These are phyloP conservation scores for Crotalus adamanteus DNA, from an alignment of 2,797 vertebrate species.

Conservation along the genomic window DNA sequence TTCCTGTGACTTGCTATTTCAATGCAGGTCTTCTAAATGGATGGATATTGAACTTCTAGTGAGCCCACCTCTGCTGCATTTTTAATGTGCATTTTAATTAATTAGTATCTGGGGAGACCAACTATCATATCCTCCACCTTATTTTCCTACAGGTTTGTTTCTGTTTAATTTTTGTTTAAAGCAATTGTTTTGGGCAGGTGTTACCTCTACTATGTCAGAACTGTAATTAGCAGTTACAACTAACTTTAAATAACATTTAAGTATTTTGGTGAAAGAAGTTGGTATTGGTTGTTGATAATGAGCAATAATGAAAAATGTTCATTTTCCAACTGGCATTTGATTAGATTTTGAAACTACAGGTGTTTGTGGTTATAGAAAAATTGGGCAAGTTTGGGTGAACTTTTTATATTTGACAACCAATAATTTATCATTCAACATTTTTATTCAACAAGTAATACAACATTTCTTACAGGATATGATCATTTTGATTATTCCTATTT, in stretches of 20 bases:
- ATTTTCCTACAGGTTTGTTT: not conserved
- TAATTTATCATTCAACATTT: conserved; percentile 55
- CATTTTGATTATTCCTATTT: conserved; percentile 66
- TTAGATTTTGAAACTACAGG: conserved; percentile 34
- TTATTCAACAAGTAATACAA: conserved; percentile 39
- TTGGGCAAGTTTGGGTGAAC: conserved; percentile 11
- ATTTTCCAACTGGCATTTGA: conserved; percentile 13
- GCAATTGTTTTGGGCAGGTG: not conserved
- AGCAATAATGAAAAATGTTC: conserved; percentile 12
- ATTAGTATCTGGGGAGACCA: not conserved
- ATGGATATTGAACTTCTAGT: not conserved
- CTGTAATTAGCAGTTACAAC: not conserved
- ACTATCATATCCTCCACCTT: not conserved
- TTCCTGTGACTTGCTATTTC: not conserved
- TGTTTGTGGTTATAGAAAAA: conserved; percentile 32
- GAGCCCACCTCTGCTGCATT: not conserved
- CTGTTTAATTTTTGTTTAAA: conserved; percentile 1
- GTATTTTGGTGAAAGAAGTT: conserved; percentile 9
- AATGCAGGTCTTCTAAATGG: not conserved
- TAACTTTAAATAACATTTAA: not conserved
- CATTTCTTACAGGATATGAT: conserved; percentile 66
- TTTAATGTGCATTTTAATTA: not conserved
- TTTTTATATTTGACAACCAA: conserved; percentile 50
- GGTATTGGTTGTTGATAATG: not conserved
- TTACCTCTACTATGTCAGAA: not conserved